phyloP scores from a whole-genome alignment of 1,140 invertebrate species.

The Brachionus manjavacas region DNA sequence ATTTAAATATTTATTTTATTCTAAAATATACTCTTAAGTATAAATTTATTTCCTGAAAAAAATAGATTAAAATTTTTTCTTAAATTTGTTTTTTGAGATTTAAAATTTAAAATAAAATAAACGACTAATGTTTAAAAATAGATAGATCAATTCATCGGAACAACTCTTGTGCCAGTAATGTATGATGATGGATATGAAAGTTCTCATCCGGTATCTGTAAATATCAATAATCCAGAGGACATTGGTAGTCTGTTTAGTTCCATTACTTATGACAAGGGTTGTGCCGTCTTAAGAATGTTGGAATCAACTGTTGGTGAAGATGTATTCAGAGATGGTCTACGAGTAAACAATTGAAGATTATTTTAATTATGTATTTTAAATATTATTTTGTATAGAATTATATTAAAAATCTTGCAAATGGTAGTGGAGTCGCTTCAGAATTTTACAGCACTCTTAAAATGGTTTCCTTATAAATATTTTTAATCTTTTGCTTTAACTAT shows the following conservation, averaged over 20 bases:
- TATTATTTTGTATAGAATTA: slow-evolving; percentile 8
- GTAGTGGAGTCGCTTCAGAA: neutral
- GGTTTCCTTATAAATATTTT: neutral
- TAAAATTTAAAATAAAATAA: no score
- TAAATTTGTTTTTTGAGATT: no score
- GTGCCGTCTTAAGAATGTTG: slow-evolving; percentile 11
- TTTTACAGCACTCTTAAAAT: slow-evolving; percentile 25
- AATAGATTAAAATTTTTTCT: no score
- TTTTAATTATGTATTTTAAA: neutral
- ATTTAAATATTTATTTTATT: neutral
- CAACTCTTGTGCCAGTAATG: slow-evolving; percentile 2
- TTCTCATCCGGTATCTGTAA: slow-evolving; percentile 38
- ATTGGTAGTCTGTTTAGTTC: slow-evolving; percentile 87
- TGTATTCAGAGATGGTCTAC: slow-evolving; percentile 26
- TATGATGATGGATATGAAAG: slow-evolving; percentile 33
- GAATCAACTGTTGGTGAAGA: slow-evolving; percentile 5
- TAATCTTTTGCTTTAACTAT: no score
- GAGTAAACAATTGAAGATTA: neutral
- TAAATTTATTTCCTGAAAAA: no score
- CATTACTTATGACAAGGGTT: slow-evolving; percentile 74
- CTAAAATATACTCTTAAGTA: neutral
- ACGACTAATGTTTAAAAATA: neutral
- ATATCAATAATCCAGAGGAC: slow-evolving; percentile 58
- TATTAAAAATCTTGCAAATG: neutral
- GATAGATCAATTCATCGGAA: slow-evolving; percentile 28